These are phyloP conservation scores for Calephelis nemesis DNA, from an alignment of 1,140 invertebrate species.

Conservation along the genomic window DNA sequence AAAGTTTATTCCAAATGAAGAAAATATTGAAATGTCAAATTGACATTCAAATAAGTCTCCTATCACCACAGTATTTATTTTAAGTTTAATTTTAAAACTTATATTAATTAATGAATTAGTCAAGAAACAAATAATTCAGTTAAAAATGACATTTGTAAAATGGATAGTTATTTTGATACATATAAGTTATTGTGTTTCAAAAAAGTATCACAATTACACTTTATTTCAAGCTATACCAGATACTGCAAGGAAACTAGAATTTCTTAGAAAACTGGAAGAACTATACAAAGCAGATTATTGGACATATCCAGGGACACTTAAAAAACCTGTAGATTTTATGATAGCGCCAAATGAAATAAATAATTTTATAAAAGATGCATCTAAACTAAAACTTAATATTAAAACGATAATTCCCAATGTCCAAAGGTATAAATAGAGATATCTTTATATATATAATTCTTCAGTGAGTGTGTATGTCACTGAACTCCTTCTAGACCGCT, in stretches of 20 bases:
- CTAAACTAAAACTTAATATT: constrained; percentile 40
- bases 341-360: constrained; percentile 44
- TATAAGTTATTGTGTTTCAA: constrained; percentile 28
- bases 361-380: constrained; percentile 36
- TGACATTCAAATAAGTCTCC: too few relatives aligned
- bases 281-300: constrained; percentile 49
- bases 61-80: too few relatives aligned
- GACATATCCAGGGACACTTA: constrained; percentile 41
- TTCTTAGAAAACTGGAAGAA: constrained; percentile 46
- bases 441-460: too few relatives aligned
- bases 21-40: too few relatives aligned
- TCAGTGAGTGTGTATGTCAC: too few relatives aligned
- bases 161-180: not conserved
- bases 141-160: not conserved
- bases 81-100: too few relatives aligned
- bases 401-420: constrained; percentile 52
- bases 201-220: constrained; percentile 50
- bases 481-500: too few relatives aligned
- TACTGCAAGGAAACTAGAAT: constrained; percentile 40
- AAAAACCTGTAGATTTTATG: constrained; percentile 50
- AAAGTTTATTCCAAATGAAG: too few relatives aligned
- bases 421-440: constrained; percentile 38
- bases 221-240: constrained; percentile 50
- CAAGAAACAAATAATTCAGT: too few relatives aligned
- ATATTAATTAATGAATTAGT: too few relatives aligned